Evolutionary conservation across 2,113 vertebrate genomes (phyloP).

Genomic region (Pseudopipra pipra): DNA sequence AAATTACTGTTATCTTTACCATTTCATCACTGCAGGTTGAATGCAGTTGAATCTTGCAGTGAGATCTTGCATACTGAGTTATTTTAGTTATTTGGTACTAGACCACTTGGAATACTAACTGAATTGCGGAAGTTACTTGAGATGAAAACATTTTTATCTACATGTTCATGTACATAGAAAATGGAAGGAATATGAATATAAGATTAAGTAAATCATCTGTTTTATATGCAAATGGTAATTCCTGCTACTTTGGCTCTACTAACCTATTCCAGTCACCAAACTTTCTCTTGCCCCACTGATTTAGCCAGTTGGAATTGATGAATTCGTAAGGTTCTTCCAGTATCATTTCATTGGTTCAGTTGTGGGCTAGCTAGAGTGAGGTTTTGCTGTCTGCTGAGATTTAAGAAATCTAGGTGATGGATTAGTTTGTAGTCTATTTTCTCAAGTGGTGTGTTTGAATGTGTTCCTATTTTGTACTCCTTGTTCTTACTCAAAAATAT

Average conservation of each 20-base stretch:
- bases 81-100: not conserved
- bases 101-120: not conserved
- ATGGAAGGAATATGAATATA: not conserved
- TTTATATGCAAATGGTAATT: not conserved
- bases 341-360: not conserved
- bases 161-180: not conserved
- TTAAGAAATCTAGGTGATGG: not conserved
- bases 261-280: not conserved
- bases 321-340: not conserved
- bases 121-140: not conserved
- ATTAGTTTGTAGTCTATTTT: not conserved
- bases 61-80: not conserved
- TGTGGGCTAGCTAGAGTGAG: not conserved
- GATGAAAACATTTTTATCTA: not conserved
- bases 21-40: not conserved
- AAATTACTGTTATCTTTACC: not conserved
- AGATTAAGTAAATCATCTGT: not conserved
- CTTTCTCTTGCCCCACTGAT: not conserved
- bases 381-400: not conserved
- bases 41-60: not conserved
- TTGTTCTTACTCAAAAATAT: not conserved
- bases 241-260: not conserved
- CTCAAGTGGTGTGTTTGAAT: not conserved
- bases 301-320: not conserved
- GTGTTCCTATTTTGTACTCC: not conserved